Percentiles rank a stretch among this genome's conserved stretches.
Evolutionary conservation across 2,888 invertebrate species (phyloP).

Genomic region (Noctua comes): DNA sequence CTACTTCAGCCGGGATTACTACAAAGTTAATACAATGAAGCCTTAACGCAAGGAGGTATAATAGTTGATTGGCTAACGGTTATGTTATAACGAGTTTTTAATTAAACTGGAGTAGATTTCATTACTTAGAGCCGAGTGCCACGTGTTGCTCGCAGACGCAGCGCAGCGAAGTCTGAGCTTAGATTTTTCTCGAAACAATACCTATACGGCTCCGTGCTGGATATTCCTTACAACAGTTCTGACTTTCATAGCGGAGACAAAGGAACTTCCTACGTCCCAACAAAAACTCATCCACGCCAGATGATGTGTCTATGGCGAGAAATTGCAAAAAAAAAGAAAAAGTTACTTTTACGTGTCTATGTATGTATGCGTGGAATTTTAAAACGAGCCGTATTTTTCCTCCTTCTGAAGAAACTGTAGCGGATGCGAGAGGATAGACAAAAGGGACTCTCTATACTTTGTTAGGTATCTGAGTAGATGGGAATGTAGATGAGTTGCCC

Average conservation of each 20-base stretch:
- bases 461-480: conserved; percentile 86
- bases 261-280: conserved; percentile 87
- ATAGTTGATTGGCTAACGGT: conserved; percentile 77
- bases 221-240: conserved; percentile 88
- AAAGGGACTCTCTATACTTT: conserved; percentile 84
- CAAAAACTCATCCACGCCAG: conserved; percentile 90
- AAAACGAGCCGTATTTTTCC: conserved; percentile 85
- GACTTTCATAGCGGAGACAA: conserved; percentile 89
- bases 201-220: conserved; percentile 81
- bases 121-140: conserved; percentile 83
- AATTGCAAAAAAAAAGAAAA: conserved; percentile 86
- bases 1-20: conserved; percentile 75
- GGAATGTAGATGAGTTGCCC: conserved; percentile 87
- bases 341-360: conserved; percentile 78
- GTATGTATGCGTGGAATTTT: conserved; percentile 83
- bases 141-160: conserved; percentile 84
- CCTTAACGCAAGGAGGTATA: conserved; percentile 67
- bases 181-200: conserved; percentile 87
- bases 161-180: conserved; percentile 80
- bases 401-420: conserved; percentile 85
- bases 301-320: conserved; percentile 90
- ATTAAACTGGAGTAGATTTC: conserved; percentile 82
- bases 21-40: conserved; percentile 69
- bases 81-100: conserved; percentile 80
- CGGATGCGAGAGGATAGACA: conserved; percentile 87